phyloP scores from a whole-genome alignment of 2,888 invertebrate genomes.

The Xiphydria camelus region DNA sequence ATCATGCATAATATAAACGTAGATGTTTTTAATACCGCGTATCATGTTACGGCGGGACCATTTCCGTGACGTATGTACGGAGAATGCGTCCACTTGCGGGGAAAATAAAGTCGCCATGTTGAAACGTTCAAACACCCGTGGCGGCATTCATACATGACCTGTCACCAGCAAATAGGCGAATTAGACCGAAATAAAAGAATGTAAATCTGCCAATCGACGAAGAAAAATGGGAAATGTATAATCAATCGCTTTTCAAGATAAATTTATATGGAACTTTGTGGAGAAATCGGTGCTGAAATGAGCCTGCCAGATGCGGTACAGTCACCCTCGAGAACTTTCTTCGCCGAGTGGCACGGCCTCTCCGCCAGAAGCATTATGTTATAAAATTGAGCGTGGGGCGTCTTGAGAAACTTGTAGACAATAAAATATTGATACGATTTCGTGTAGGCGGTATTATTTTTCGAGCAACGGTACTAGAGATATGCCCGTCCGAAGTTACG shows the following conservation, averaged over 20 bases:
- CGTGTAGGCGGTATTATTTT: slow-evolving; percentile 29
- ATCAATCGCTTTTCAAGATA: slow-evolving; percentile 13
- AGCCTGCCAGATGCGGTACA: slow-evolving; percentile 37
- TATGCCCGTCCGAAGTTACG: slow-evolving; percentile 21
- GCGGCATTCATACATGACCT: slow-evolving; percentile 33
- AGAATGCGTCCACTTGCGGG: slow-evolving; percentile 7
- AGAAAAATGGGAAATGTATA: slow-evolving; percentile 22
- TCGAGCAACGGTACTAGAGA: slow-evolving; percentile 21
- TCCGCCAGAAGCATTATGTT: slow-evolving; percentile 29
- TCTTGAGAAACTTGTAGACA: slow-evolving; percentile 41
- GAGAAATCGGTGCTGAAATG: slow-evolving; percentile 28
- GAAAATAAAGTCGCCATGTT: slow-evolving; percentile 33
- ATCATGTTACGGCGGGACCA: not conserved
- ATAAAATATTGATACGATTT: slow-evolving; percentile 42
- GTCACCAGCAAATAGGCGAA: slow-evolving; percentile 26
- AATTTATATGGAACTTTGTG: slow-evolving; percentile 27
- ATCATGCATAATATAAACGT: not conserved
- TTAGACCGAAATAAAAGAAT: slow-evolving; percentile 23
- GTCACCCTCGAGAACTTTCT: slow-evolving; percentile 22
- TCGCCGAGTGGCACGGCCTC: not conserved
- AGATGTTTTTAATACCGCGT: not conserved
- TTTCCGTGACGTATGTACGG: not conserved
- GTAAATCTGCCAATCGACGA: slow-evolving; percentile 9
- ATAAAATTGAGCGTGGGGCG: slow-evolving; percentile 45
- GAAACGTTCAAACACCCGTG: slow-evolving; percentile 40